Base-by-base conservation (phyloP, 2,888 invertebrate genomes). In the Netelia virgata region DNA sequence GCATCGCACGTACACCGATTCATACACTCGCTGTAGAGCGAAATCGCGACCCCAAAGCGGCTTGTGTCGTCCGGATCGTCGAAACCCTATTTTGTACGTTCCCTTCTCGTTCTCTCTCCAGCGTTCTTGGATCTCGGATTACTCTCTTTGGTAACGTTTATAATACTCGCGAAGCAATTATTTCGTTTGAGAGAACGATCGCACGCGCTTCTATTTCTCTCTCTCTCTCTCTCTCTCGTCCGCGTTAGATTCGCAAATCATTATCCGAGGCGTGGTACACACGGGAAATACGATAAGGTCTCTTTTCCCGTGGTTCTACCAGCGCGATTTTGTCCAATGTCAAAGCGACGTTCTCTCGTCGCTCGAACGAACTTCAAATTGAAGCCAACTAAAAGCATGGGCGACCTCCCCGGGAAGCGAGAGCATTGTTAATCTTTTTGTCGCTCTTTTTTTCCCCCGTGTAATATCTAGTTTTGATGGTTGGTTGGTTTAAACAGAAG, bases 41-140 rank as follows among this genome's bases (percentile, higher is more conserved):
- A 61, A 82, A 82, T 82, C 55, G 18, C 53, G 63, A 14, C 68
- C 64, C 75, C 76, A 76, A 84, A 85, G 76, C 66, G 68, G 78
- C 79, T 82, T 79, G 78, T 63, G 79, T 73, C 73, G 14, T 57
- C 70, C 68, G 61, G 57, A 85, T 85, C 61, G 79, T 59, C 70
- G 84, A 85, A 85, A 85, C 82, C 85, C 63, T 76, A 76, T 85
- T 85, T 75, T 61, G 57, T 53, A 14, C 18, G 3, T 47, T 11
- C 47, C 47, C 47, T 14, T 8, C 64, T 70, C 61, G 28, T 64
- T 53, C 70, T 47, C 23, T 61, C 23, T 61, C 28, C 11, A 41
- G 16, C 41, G n/a, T 36, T 18, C 77, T n/a, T 41, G 64, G 53
- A 61, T 66, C 75, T 53, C 36, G 36, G 36, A 36, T 36, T 36